Conservation (phyloP, 2,797 vertebrate genomes). For the Chelon labrosus region DNA sequence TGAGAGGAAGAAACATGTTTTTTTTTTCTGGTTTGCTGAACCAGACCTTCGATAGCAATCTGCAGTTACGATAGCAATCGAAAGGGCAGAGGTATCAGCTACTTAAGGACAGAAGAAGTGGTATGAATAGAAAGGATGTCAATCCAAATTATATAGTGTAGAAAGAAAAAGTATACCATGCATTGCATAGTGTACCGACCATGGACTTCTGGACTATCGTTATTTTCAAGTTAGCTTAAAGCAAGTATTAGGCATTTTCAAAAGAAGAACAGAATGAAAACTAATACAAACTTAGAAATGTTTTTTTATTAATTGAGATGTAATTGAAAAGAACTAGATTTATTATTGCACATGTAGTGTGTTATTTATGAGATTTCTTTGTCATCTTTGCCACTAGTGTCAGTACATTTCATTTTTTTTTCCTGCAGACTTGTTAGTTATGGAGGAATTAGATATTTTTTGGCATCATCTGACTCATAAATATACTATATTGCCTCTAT, state of each 20-base stretch:
- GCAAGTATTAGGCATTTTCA: background rate
- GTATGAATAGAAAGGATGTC: background rate
- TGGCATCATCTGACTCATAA: slow-evolving; percentile 52
- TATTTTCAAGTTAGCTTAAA: background rate
- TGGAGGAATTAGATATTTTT: slow-evolving; percentile 34
- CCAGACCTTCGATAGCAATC: too few relatives aligned
- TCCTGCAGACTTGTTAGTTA: slow-evolving; percentile 31
- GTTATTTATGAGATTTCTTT: slow-evolving; percentile 32
- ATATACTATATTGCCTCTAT: slow-evolving; percentile 49
- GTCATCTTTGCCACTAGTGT: slow-evolving; percentile 12
- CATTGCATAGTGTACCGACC: slow-evolving; percentile 14
- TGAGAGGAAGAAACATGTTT: slow-evolving; percentile 3
- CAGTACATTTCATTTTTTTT: slow-evolving; percentile 17
- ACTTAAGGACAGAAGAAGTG: slow-evolving; percentile 16
- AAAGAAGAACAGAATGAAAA: background rate
- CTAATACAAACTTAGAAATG: background rate
- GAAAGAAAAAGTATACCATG: background rate
- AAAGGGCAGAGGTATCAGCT: slow-evolving; percentile 26
- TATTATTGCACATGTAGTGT: slow-evolving; percentile 33
- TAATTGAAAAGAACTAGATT: slow-evolving; percentile 1
- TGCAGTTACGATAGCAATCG: slow-evolving; percentile 45
- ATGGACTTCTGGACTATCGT: slow-evolving; percentile 1
- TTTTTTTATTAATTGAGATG: background rate
- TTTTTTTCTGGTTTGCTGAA: slow-evolving; percentile 4
- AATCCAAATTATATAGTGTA: slow-evolving; percentile 22